Evolutionary conservation across 30 jellyfish, hydroid and myxozoan genomes (phyloP), one percentile per base, ranked within the genome.

Genomic region (Mastigias papua): DNA sequence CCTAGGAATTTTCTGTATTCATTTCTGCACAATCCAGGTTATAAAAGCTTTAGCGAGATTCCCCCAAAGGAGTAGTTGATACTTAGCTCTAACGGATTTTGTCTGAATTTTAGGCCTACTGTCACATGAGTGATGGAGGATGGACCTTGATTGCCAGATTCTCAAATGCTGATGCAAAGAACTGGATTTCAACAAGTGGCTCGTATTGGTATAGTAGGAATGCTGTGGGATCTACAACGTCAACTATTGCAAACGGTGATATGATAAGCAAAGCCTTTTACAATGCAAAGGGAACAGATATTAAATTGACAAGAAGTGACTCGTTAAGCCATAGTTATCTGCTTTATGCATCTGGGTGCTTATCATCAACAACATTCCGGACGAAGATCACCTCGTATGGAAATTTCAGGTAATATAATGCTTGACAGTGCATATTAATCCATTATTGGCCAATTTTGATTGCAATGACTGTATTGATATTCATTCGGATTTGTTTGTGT

Each of bases 141-240:
- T 83, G 93, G 93, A 83, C 93, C 37, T 51, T 83, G 69, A 71
- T 83, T 22, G 86, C 86, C 32, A 69, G 93, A 51, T 83, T 83
- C 66, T 83, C 93, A 22, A 83, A 83, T 27, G 93, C 93, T 37
- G 93, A 83, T 37, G 28, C 86, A 48, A 69, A 48, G 31, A 69
- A 70, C 57, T 83, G 93, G 93, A 28, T 71, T 65, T 32, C 69
- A 13, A 20, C 23, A 19, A 49, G 78, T 83, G 93, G 86, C 16
- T 0, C 57, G 8, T 83, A 26, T 54, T 83, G 79, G 86, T 83
- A 83, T 78, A 86, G 69, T 29, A 25, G 34, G 33, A 10, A 13
- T 19, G 80, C 28, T 11, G 46, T 20, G 15, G 93, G 93, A 1
- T 8, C 73, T 7, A 83, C 86, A 10, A 54, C 93, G 22, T 69